Evolutionary conservation across 2,888 invertebrate species (phyloP), one percentile per base, ranked within the genome.

Genomic region (Lochmaea crataegi): DNA sequence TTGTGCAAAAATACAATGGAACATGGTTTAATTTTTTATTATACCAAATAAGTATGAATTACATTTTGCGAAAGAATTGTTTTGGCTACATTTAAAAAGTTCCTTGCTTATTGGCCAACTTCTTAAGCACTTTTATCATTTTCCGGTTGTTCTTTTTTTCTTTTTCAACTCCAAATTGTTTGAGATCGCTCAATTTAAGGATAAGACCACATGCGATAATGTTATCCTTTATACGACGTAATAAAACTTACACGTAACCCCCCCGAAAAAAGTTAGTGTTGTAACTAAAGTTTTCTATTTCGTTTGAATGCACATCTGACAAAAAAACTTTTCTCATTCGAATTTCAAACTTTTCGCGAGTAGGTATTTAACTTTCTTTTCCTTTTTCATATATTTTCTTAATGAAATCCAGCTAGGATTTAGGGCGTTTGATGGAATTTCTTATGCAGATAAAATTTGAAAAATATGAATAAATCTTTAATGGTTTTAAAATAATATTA

Each of bases 251-350:
- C 53, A 53, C 53, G 53, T 53, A 53, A 53, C 53, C 53, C 53
- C n/a, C 9, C 53, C 16, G 16, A 16, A 45, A 10, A 32, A 48
- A 48, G n/a, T 48, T 48, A 6, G 48, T 48, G 58, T 58, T 32
- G 58, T 58, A 58, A 58, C 58, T 58, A 58, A 67, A 67, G 42
- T 67, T 67, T 67, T 66, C 67, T 58, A 67, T 67, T 68, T 38
- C 48, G 48, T 68, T 61, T 68, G 60, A 51, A 68, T 68, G 68
- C 68, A 60, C 68, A 68, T 60, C 68, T 68, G 68, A 68, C 60
- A 68, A 68, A 68, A 48, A 68, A 68, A 68, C 68, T 68, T 68
- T 68, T 68, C 68, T 68, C 68, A 68, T 68, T 61, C 68, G 68
- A 61, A 61, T 68, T 51, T 68, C 18, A 61, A 68, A 68, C 26